phyloP scores from a whole-genome alignment of 2,113 vertebrate species.

The Rousettus leschenaultii region DNA sequence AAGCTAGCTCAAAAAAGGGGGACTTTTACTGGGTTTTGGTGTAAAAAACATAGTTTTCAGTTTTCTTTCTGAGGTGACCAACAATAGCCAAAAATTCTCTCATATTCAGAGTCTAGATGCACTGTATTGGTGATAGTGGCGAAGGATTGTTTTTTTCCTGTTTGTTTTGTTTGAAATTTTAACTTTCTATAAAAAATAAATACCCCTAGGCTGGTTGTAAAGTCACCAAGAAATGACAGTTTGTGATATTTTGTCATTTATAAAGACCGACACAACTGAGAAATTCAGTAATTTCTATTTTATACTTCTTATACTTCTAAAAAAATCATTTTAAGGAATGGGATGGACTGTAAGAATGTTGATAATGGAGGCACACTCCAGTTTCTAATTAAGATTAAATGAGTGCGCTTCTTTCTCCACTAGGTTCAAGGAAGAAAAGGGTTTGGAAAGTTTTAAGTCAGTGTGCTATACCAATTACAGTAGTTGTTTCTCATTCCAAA shows the following conservation, averaged over 20 bases:
- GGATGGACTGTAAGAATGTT: neutral
- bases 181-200: neutral
- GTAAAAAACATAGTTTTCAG: neutral
- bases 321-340: neutral
- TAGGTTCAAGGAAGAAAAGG: neutral
- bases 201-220: neutral
- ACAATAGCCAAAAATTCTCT: neutral
- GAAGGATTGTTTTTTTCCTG: neutral
- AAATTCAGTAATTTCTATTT: neutral
- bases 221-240: neutral
- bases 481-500: neutral
- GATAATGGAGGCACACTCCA: neutral
- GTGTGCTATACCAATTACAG: neutral
- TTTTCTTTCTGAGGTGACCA: neutral
- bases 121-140: neutral
- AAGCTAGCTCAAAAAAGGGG: neutral
- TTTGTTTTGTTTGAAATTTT: neutral
- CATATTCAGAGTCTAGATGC: neutral
- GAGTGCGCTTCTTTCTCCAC: neutral
- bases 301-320: neutral
- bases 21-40: neutral
- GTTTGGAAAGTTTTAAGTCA: neutral
- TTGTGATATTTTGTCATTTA: neutral
- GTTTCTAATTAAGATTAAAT: neutral
- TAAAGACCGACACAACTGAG: neutral